Base-by-base conservation (phyloP, 1,140 invertebrate species). In the Calephelis nemesis region DNA sequence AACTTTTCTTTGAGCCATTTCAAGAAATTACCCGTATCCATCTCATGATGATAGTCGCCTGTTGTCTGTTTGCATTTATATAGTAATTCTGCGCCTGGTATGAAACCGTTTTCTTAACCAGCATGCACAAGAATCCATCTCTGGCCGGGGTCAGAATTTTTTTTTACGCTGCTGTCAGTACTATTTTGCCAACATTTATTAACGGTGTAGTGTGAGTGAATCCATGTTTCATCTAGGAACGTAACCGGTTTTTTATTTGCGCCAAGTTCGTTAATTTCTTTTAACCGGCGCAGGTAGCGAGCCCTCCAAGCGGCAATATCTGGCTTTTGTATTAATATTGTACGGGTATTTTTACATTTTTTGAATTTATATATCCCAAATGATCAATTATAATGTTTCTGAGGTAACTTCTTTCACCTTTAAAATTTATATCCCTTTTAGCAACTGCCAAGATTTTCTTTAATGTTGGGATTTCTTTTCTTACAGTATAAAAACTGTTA, bases 321-420 rank as follows among this genome's bases (percentile, higher is more conserved):
- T 0, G 72, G 69, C 50, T 63, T 76, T 68, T 71, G 66, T 40
- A 68, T 68, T 40, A 70, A 48, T 5, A 62, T 10, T 5, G 13
- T 6, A 64, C 69, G 63, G 15, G n/a, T 39, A 63, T 68, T 63
- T 58, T 71, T 69, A 45, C 71, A 71, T 70, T 73, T 73, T 69
- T 76, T 76, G 52, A 73, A 73, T 47, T 62, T n/a, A n/a, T 71
- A 13, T 73, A 76, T 1, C 74, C 69, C 47, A 73, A 63, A 7
- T 69, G 11, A 9, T 73, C 52, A 11, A 62, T 52, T 65, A 76
- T 47, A 42, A 76, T 19, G 0, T 19, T 19, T 19, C 19, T 19
- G 19, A 19, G 19, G 19, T 19, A 19, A 19, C 19, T 19, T 19
- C 19, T 19, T 19, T 19, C 19, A 19, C 19, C 19, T 19, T 19